Conservation (phyloP, 2,113 vertebrate species). For the Abramis brama region DNA sequence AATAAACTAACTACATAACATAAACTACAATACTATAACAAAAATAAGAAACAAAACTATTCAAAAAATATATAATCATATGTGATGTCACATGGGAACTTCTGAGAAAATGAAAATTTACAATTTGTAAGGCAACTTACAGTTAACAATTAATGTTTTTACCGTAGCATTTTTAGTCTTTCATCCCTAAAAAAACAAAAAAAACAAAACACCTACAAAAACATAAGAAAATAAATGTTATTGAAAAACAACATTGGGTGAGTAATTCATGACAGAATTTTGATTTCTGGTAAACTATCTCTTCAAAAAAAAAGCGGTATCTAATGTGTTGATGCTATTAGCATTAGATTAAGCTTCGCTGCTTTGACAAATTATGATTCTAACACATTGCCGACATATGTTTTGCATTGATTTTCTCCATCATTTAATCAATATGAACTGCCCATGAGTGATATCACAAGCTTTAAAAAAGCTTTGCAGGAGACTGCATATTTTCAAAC, state of each 20-base stretch:
- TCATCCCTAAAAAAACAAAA: not conserved
- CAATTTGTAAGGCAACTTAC: not conserved
- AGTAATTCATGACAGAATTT: constrained; percentile 1
- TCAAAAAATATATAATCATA: not conserved
- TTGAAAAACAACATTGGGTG: not conserved
- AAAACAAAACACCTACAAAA: not conserved
- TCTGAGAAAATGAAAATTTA: not conserved
- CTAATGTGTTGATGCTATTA: constrained; percentile 22
- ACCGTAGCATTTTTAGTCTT: not conserved
- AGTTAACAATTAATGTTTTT: not conserved
- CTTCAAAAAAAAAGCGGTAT: not conserved
- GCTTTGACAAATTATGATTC: constrained; percentile 44
- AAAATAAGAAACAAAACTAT: not conserved
- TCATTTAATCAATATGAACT: constrained; percentile 33
- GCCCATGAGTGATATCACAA: constrained; percentile 15
- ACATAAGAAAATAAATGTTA: too few species aligned
- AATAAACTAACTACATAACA: not conserved
- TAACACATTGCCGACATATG: constrained; percentile 47
- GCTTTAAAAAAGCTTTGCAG: not conserved
- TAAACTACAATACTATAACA: not conserved
- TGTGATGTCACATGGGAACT: not conserved
- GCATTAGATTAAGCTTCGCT: constrained; percentile 38
- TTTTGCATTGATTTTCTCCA: constrained; percentile 52
- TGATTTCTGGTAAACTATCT: not conserved
- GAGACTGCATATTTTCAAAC: not conserved